Evolutionary conservation across 2,113 vertebrate species (phyloP).

Genomic region (Corvus hawaiiensis): DNA sequence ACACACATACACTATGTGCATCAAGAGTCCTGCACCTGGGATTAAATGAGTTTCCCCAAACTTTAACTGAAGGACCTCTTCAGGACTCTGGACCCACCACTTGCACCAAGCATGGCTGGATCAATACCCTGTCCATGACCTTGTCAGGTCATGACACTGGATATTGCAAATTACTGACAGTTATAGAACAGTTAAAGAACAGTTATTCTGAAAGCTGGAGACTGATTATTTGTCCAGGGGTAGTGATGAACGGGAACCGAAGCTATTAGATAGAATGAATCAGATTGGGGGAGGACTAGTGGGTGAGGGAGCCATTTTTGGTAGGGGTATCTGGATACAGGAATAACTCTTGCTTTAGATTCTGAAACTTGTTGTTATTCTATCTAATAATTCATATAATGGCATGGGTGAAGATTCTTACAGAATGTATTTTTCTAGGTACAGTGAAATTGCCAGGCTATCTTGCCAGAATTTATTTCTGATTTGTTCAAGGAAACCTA

Average conservation of each 20-base stretch:
- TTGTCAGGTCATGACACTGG: neutral
- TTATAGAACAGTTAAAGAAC: neutral
- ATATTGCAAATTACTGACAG: neutral
- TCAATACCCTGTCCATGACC: neutral
- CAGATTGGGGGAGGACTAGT: neutral
- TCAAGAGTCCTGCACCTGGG: neutral
- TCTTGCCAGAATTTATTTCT: conserved; percentile 38
- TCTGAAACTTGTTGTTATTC: neutral
- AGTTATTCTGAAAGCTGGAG: neutral
- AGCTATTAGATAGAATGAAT: neutral
- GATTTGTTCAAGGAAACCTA: conserved; percentile 18
- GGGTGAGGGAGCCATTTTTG: neutral
- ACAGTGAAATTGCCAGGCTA: conserved; percentile 28
- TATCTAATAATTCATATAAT: neutral
- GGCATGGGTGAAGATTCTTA: neutral
- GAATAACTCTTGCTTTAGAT: neutral
- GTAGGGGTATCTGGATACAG: neutral
- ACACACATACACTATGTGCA: rapidly evolving
- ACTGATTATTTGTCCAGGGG: neutral
- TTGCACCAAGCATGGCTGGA: neutral
- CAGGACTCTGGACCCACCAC: neutral
- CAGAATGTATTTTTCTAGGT: neutral
- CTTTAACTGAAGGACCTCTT: neutral
- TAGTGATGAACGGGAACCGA: neutral
- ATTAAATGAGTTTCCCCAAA: neutral